Base-by-base conservation (phyloP, 2,113 vertebrate species). In the Grammomys dolichurus region DNA sequence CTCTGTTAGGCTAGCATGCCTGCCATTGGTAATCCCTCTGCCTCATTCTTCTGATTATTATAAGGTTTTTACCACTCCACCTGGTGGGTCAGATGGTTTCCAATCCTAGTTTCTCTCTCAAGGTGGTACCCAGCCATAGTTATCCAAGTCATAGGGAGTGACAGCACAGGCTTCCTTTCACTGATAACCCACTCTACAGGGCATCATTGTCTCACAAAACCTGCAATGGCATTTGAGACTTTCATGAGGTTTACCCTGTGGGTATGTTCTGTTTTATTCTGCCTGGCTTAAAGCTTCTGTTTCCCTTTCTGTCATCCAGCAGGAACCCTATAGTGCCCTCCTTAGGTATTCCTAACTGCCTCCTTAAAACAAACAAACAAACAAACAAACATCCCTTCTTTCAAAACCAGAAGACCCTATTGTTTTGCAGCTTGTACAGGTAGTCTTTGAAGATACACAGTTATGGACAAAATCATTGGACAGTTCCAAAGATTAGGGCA, bases 331-430 rank as follows among this genome's bases (percentile, higher is more conserved):
- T 3, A 91, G 54, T 81, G 58, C 46, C 65, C n/a, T 93, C 54
- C 90, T 43, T 69, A 86, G 77, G 65, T 48, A 81, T n/a, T 51
- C 20, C 75, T 93, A 56, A 87, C 82, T 91, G 46, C 22, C 90
- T 94, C 77, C 91, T 36, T 67, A 67, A 67, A 75, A 63, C n/a
- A 51, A 51, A 51, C 8, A 8, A 51, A 51, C 8, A 8, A 51
- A 51, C 51, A 51, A 51, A 51, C 8, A 11, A 8, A 7, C 9
- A 51, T 8, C 48, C 48, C 5, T 95, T 89, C 58, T 89, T 94
- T 87, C 3, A 48, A 93, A 89, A 90, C 43, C 69, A 77, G 51
- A 95, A 93, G 54, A 7, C 28, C 76, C 28, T 86, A 26, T 75
- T 24, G n/a, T 43, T 56, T 86, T 92, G 40, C 40, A 94, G 40